Percentiles rank a stretch among this genome's conserved stretches.
phyloP scores from a whole-genome alignment of 2,113 vertebrate species.

The Grallaria varia region DNA sequence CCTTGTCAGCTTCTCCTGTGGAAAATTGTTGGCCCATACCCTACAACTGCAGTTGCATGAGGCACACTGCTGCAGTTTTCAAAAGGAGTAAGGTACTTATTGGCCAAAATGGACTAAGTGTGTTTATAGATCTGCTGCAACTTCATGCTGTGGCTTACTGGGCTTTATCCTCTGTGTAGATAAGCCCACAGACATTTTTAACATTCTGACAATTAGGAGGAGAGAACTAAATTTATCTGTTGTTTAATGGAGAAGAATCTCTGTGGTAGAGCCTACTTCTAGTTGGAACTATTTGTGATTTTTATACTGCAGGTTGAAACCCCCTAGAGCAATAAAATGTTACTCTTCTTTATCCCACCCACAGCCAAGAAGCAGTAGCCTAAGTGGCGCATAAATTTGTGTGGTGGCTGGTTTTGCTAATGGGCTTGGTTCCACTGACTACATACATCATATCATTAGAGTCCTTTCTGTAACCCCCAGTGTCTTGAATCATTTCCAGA shows the following conservation, averaged over 20 bases:
- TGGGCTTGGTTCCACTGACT: slow-evolving; percentile 44
- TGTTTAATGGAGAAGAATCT: not conserved
- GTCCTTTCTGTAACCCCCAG: slow-evolving; percentile 19
- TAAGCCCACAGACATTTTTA: not conserved
- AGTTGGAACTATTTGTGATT: not conserved
- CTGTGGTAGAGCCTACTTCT: not conserved
- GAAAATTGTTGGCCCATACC: not conserved
- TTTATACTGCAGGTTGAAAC: not conserved
- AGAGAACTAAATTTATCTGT: not conserved
- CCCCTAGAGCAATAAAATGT: slow-evolving; percentile 29
- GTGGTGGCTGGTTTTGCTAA: slow-evolving; percentile 54
- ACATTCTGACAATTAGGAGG: not conserved
- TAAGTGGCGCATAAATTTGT: slow-evolving; percentile 57
- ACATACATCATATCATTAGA: slow-evolving; percentile 51
- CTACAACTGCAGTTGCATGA: not conserved
- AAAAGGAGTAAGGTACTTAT: not conserved
- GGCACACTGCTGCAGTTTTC: not conserved
- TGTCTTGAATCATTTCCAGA: slow-evolving; percentile 36
- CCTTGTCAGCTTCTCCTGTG: not conserved
- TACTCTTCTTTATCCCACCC: slow-evolving; percentile 11
- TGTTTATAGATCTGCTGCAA: not conserved
- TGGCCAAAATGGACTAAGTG: not conserved
- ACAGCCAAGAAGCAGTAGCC: not conserved
- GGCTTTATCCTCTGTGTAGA: not conserved
- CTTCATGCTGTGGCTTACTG: not conserved